Base-by-base conservation (phyloP, 2,113 vertebrate species). In the Salvelinus fontinalis region DNA sequence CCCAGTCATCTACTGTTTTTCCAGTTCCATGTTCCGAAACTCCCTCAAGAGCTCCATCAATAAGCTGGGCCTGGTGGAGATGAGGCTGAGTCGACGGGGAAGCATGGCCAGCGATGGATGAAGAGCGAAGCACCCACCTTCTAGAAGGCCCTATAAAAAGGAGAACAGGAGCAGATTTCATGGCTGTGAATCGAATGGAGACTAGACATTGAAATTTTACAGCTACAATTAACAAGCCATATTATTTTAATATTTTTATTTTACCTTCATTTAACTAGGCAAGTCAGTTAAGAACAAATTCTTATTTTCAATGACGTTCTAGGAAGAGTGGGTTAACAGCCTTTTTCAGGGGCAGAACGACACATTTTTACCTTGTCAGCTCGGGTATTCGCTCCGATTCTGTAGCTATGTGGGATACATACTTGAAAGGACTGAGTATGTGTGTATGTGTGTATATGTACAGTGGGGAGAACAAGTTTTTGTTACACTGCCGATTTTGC, bases 1-100 rank as follows among this genome's bases (percentile, higher is more conserved):
- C 70, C 87, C 89, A 0, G 8, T 94, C 54, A 75, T 95, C 77
- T 93, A 93, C 71, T 71, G 88, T 79, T 92, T 93, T 81, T 88
- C 89, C 77, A 92, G 91, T 72, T 83, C 89, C 66, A 86, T 86
- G 80, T 94, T 93, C 73, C 82, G 88, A 34, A 87, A 86, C 69
- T 88, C 85, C 0, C 84, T 94, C 2, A 91, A 78, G 66, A 75
- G 27, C 26, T 77, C 77, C 6, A 2, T 86, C n/a, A 86, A 54
- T 5, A 11, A n/a, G 0, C n/a, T 84, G 39, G 44, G 79, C 16
- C 5, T 68, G 2, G 1, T 49, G 11, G 80, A 77, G 22, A 74
- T 76, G 70, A 60, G 74, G 24, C 29, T 76, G 68, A 77, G 27
- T 7, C 71, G 54, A 6, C 54, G 51, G 11, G 72, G 48, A 44